A percentile compares a stretch with the other conserved stretches of the same genome.
phyloP scores from a whole-genome alignment of 1,140 invertebrate species.

The Microplitis demolitor region DNA sequence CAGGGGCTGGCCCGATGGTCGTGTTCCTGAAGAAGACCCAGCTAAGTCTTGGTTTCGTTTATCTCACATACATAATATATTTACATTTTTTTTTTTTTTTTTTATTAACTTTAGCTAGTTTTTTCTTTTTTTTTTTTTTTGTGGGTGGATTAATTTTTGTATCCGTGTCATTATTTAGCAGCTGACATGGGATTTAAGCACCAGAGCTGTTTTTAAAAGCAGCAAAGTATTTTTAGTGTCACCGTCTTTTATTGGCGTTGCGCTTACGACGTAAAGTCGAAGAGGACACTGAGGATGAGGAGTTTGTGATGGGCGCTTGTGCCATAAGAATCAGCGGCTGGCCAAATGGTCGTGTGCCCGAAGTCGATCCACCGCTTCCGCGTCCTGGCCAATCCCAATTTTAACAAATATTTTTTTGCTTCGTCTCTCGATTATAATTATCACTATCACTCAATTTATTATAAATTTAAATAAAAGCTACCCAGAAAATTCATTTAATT shows the following conservation, averaged over 20 bases:
- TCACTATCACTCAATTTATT: no score
- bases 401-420: constrained; percentile 13
- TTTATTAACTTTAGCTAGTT: neutral
- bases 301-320: constrained; percentile 30
- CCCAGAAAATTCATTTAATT: no score
- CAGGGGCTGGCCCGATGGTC: constrained; percentile 77
- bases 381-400: constrained; percentile 32
- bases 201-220: no score
- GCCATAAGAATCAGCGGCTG: constrained; percentile 61
- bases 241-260: constrained; percentile 47
- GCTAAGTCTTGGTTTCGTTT: constrained; percentile 10
- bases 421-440: neutral
- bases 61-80: neutral
- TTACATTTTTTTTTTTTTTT: neutral
- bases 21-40: constrained; percentile 64
- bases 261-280: constrained; percentile 49
- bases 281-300: constrained; percentile 39
- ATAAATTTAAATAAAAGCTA: no score
- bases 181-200: no score
- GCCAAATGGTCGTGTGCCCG: constrained; percentile 34
- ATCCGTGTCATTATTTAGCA: neutral
- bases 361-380: constrained; percentile 32
- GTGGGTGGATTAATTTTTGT: neutral
- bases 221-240: constrained; percentile 20
- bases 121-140: neutral